Conservation (phyloP, 2,888 invertebrate genomes). For the Cephus rjabovi region DNA sequence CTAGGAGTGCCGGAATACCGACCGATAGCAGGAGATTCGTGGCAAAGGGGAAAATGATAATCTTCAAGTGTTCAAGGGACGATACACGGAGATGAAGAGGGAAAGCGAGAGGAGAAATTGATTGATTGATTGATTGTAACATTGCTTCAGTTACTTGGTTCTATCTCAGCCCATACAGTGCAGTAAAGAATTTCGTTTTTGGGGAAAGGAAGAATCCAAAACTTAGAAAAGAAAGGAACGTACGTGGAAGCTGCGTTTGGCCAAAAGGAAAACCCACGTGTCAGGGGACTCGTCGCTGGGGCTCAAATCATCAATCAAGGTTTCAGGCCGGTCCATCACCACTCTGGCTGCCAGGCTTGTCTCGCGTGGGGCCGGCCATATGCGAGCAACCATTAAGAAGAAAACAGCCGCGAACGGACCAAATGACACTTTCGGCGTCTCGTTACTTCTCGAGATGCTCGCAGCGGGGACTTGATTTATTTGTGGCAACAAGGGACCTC, state of each 20-base stretch:
- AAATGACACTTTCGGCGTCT: constrained; percentile 4
- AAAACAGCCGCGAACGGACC: constrained; percentile 1
- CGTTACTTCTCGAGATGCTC: constrained; percentile 13
- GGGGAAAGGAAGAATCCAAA: too few relatives aligned
- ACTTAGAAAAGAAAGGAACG: too few relatives aligned
- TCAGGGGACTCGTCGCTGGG: neutral
- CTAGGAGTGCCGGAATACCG: neutral
- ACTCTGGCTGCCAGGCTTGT: constrained; percentile 11
- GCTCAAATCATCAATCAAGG: constrained; percentile 38
- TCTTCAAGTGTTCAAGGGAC: too few relatives aligned
- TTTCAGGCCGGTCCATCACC: constrained; percentile 26
- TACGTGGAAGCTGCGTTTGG: too few relatives aligned
- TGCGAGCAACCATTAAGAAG: constrained; percentile 26
- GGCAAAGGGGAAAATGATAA: too few relatives aligned
- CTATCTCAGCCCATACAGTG: too few relatives aligned
- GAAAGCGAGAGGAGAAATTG: too few relatives aligned
- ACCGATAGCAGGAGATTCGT: neutral
- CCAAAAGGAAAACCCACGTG: neutral
- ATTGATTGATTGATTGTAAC: too few relatives aligned
- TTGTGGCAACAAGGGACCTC: neutral
- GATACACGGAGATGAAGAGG: too few relatives aligned
- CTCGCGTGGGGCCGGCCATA: constrained; percentile 20
- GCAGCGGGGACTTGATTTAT: constrained; percentile 10
- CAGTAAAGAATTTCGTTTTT: too few relatives aligned
- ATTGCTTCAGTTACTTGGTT: too few relatives aligned